Percentiles rank a stretch among this genome's conserved stretches.
phyloP scores from a whole-genome alignment of 2,113 vertebrate species.

The Chloroceryle aenea region DNA sequence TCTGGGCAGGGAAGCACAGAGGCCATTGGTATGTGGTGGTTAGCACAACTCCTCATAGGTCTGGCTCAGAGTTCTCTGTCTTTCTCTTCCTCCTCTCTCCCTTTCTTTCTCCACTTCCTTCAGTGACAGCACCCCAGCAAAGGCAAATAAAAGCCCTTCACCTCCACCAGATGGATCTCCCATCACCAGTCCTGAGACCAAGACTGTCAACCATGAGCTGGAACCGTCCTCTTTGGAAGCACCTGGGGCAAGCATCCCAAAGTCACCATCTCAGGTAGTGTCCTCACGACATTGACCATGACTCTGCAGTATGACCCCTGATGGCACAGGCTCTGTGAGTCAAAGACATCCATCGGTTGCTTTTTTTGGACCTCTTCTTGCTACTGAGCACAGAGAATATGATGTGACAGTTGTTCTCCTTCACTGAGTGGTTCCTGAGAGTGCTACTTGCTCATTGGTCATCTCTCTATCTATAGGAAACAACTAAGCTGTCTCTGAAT shows the following conservation, averaged over 20 bases:
- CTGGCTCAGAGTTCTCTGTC: slow-evolving; percentile 20
- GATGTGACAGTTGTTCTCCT: neutral
- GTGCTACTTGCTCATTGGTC: neutral
- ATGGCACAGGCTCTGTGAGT: neutral
- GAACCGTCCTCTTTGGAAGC: slow-evolving; percentile 74
- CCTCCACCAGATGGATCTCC: slow-evolving; percentile 80
- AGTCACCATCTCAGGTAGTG: slow-evolving; percentile 95
- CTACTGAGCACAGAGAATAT: neutral
- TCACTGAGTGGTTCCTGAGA: neutral
- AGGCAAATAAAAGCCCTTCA: slow-evolving; percentile 81
- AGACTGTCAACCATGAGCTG: slow-evolving; percentile 86
- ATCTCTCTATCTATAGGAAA: neutral
- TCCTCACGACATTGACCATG: neutral
- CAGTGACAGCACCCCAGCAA: slow-evolving; percentile 78
- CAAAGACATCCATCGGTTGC: neutral
- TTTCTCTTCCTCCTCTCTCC: neutral
- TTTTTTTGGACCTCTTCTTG: neutral
- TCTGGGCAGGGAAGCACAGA: neutral
- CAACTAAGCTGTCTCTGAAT: neutral
- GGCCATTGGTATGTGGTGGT: neutral
- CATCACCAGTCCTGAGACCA: slow-evolving; percentile 76
- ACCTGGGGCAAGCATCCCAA: slow-evolving; percentile 88
- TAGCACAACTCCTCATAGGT: neutral
- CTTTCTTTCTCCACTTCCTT: slow-evolving; percentile 4
- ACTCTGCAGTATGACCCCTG: neutral